phyloP scores from a whole-genome alignment of 2,888 invertebrate species.

The Idaea straminata region DNA sequence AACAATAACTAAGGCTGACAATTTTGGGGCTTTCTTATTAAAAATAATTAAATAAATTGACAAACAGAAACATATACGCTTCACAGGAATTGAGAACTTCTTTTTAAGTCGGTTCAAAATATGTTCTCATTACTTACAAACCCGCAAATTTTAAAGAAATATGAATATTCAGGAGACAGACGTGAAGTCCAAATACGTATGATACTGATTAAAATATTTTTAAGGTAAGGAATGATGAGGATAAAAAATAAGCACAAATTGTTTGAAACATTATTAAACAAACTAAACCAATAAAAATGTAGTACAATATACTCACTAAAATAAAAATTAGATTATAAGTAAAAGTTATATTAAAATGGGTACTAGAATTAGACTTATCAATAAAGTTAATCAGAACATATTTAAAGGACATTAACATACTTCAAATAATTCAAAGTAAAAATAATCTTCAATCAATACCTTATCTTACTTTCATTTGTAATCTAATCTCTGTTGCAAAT shows the following conservation, averaged over 20 bases:
- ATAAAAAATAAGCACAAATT: not conserved
- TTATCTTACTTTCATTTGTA: constrained; percentile 49
- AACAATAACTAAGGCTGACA: too few relatives aligned
- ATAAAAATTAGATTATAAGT: not conserved
- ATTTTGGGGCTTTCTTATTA: too few relatives aligned
- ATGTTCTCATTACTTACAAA: not conserved
- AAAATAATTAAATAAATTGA: too few relatives aligned
- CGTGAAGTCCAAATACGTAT: not conserved
- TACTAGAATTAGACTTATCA: not conserved
- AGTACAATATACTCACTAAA: too few relatives aligned
- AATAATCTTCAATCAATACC: constrained; percentile 25
- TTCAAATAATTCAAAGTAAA: not conserved
- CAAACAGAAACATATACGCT: too few relatives aligned
- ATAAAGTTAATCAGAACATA: not conserved
- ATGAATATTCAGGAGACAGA: not conserved
- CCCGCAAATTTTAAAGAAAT: not conserved
- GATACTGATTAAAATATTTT: not conserved
- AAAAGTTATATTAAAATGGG: not conserved
- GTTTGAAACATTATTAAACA: not conserved
- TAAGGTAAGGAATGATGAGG: not conserved
- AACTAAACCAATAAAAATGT: too few relatives aligned
- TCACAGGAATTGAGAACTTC: not conserved
- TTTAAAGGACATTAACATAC: not conserved
- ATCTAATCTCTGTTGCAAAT: constrained; percentile 61
- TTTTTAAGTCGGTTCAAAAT: not conserved